Evolutionary conservation across 2,888 invertebrate genomes (phyloP), one percentile per base, ranked within the genome.

Genomic region (Eupithecia abbreviata): DNA sequence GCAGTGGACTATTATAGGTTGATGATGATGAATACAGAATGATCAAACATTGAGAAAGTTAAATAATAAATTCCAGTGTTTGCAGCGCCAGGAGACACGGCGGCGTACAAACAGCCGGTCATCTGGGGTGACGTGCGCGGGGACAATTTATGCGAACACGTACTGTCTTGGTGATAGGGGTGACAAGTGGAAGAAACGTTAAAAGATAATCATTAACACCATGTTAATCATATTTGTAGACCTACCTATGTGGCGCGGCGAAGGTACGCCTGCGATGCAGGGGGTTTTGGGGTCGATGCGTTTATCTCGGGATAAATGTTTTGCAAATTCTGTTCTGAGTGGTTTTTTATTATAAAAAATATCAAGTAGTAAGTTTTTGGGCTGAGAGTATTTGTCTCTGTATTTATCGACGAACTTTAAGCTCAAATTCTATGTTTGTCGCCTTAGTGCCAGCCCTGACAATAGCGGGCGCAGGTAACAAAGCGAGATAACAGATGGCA

Each of bases 401-500:
- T 51, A n/a, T 51, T n/a, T n/a, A 18, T 58, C 9, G 3, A 9
- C 55, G 3, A 18, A 9, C 18, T 3, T 18, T 58, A 58, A 58
- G 55, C 9, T 55, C 7, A 30, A 30, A 9, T 18, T 4, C 15
- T 51, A 4, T 18, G 55, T 9, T 58, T 58, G 13, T 12, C 7
- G 6, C 10, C 6, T 42, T 7, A 42, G 67, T n/a, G 67, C 4
- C 74, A 77, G 41, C 77, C 77, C 74, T 74, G 43, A 49, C 42
- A 13, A 55, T 13, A 7, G 79, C 80, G 71, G 71, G 65, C 73
- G 62, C 79, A 87, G 85, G 88, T 86, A 89, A 87, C 89, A 90
- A 87, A 85, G 84, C 85, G 86, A 83, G 83, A 87, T 86, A 89
- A 90, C 88, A 88, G 87, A 89, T 87, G 88, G 84, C 82, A 75